These are phyloP conservation scores for Eriosoma lanigerum DNA, from an alignment of 1,140 invertebrate genomes.

Conservation along the genomic window DNA sequence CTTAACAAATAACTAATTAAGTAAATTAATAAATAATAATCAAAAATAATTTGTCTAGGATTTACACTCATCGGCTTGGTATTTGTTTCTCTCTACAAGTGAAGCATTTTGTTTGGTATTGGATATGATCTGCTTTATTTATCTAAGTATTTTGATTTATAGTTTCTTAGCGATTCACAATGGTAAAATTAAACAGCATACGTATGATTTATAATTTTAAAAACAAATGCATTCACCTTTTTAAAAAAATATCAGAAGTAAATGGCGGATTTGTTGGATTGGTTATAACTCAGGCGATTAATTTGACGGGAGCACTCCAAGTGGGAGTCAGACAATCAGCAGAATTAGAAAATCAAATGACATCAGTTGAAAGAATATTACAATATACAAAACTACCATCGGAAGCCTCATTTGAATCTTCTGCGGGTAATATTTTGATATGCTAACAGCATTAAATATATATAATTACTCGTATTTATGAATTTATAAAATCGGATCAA, in stretches of 20 bases:
- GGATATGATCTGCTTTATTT: conserved; percentile 73
- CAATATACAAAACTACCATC: conserved; percentile 73
- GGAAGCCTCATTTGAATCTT: conserved; percentile 60
- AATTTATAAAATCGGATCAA: not conserved
- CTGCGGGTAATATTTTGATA: conserved; percentile 54
- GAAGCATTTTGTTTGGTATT: conserved; percentile 71
- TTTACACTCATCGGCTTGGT: conserved; percentile 69
- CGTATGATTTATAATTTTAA: not conserved
- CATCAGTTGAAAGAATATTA: conserved; percentile 79
- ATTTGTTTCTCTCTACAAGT: conserved; percentile 69
- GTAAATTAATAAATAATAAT: not conserved
- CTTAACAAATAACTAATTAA: not conserved
- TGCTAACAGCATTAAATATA: too few relatives aligned
- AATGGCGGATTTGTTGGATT: conserved; percentile 63
- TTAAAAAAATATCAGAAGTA: not conserved
- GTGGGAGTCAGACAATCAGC: conserved; percentile 85
- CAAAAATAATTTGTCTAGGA: conserved; percentile 54
- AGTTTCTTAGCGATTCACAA: conserved; percentile 62
- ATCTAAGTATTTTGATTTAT: conserved; percentile 65
- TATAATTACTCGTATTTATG: not conserved
- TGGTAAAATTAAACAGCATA: not conserved
- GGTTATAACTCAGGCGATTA: conserved; percentile 63
- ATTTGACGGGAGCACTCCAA: conserved; percentile 57
- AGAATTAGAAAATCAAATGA: conserved; percentile 84
- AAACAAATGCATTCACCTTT: too few relatives aligned